Evolutionary conservation across 2,113 vertebrate species (phyloP).

Genomic region (Corapipo altera): DNA sequence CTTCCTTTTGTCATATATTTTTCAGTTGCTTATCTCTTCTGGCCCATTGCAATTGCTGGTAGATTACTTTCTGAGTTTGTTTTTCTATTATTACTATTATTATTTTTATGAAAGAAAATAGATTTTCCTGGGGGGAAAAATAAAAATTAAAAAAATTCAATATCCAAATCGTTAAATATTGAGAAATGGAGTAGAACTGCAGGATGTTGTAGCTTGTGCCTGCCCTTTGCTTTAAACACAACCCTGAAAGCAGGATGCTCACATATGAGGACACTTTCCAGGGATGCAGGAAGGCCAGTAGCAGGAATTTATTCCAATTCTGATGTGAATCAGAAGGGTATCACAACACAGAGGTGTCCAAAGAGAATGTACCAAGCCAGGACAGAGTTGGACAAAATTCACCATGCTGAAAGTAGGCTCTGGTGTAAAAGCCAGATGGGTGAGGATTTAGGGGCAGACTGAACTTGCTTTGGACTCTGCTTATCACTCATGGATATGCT

Average conservation of each 20-base stretch:
- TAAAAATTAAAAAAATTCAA: not conserved
- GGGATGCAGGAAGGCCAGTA: not conserved
- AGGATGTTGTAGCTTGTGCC: not conserved
- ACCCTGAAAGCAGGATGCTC: not conserved
- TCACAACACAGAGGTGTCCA: not conserved
- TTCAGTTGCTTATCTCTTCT: not conserved
- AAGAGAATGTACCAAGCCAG: not conserved
- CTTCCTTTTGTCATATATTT: not conserved
- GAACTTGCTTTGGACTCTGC: not conserved
- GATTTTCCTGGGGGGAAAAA: not conserved
- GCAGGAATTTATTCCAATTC: not conserved
- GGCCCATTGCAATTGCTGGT: not conserved
- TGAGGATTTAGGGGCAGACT: not conserved
- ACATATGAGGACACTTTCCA: not conserved
- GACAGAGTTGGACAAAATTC: fast-evolving
- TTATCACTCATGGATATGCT: not conserved
- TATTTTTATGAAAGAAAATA: not conserved
- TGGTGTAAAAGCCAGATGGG: not conserved
- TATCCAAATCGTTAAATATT: not conserved
- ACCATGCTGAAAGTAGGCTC: fast-evolving
- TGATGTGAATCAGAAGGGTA: not conserved
- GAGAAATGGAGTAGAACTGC: not conserved
- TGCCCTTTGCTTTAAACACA: not conserved
- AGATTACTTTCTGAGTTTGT: not conserved
- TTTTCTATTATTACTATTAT: not conserved